phyloP scores from a whole-genome alignment of 2,888 invertebrate species.

The Calameuta filiformis region DNA sequence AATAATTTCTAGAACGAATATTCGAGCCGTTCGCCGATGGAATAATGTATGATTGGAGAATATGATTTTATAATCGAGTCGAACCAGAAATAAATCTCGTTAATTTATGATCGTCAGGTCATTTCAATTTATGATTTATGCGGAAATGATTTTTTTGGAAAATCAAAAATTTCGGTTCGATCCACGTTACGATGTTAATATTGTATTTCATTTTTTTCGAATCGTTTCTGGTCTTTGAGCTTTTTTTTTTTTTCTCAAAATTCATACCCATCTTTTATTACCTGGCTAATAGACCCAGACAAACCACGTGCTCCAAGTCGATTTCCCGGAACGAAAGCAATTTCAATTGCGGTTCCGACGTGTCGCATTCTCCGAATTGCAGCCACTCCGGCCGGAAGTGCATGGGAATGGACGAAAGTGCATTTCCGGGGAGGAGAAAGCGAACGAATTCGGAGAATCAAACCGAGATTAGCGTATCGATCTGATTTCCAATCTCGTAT shows the following conservation, averaged over 20 bases:
- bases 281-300: not conserved
- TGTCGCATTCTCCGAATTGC: not conserved
- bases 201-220: not conserved
- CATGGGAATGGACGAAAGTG: not conserved
- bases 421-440: not conserved
- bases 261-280: not conserved
- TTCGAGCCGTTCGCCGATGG: not conserved
- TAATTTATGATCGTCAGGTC: not conserved
- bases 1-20: not conserved
- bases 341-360: not conserved
- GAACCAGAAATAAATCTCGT: not conserved
- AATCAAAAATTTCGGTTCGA: not conserved
- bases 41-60: not conserved
- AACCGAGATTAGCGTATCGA: not conserved
- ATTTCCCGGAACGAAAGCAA: not conserved
- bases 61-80: not conserved
- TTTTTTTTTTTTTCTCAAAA: not conserved
- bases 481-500: not conserved
- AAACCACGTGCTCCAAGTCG: not conserved
- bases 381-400: not conserved
- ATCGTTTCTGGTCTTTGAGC: not conserved
- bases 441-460: not conserved
- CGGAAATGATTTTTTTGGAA: not conserved
- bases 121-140: not conserved
- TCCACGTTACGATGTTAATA: not conserved